Conservation (phyloP, 2,113 vertebrate species). For the Alectura lathami region DNA sequence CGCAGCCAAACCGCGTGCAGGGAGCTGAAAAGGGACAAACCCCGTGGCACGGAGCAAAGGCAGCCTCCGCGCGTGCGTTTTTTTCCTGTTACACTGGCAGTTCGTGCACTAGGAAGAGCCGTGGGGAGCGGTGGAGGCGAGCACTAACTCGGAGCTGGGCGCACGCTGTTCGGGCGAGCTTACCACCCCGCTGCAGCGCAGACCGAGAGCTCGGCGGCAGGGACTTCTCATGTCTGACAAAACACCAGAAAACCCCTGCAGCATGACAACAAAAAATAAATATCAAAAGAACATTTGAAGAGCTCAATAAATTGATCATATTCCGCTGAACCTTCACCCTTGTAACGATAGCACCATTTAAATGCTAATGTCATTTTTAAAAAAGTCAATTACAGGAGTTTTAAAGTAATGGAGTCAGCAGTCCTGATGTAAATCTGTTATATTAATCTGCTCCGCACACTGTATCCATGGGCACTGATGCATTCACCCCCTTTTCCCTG, state of each 20-base stretch:
- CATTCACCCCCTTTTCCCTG: conserved; percentile 68
- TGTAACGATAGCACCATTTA: conserved; percentile 85
- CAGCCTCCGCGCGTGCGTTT: too few relatives aligned
- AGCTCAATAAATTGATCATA: conserved; percentile 81
- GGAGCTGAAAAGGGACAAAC: too few relatives aligned
- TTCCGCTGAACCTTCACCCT: conserved; percentile 80
- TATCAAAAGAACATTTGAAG: conserved; percentile 76
- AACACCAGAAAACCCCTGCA: conserved; percentile 60
- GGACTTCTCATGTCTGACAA: conserved; percentile 47
- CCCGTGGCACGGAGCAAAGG: too few relatives aligned
- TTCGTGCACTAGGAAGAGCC: too few relatives aligned
- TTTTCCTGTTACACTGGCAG: too few relatives aligned
- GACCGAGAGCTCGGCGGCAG: neutral
- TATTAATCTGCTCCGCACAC: conserved; percentile 56
- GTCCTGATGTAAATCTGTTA: conserved; percentile 74
- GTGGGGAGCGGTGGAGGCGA: too few relatives aligned
- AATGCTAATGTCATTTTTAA: conserved; percentile 90
- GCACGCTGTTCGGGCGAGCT: too few relatives aligned
- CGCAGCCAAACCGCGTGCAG: too few relatives aligned
- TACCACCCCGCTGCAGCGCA: too few relatives aligned
- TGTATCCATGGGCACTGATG: conserved; percentile 72
- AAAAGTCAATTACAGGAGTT: conserved; percentile 86
- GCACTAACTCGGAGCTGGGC: too few relatives aligned
- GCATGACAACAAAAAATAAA: conserved; percentile 65
- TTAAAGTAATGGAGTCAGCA: conserved; percentile 84